Base-by-base conservation (phyloP, 2,888 invertebrate species). In the Ferdinandea cuprea region DNA sequence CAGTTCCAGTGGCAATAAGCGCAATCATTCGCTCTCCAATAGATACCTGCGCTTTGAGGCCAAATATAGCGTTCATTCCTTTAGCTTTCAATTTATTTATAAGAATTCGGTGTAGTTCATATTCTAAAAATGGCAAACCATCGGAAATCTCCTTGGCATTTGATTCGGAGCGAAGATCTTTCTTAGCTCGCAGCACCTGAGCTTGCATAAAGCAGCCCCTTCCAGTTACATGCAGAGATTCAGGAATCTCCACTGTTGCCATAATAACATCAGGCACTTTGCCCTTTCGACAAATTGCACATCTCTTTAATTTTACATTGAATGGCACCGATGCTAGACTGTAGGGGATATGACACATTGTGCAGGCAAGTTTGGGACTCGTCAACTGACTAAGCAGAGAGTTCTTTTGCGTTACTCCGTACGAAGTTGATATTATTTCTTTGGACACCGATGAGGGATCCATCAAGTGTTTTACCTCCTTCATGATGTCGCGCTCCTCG, bases 91-190 rank as follows among this genome's bases (percentile, higher is more conserved):
- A 92, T 89, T 98, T 98, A 88, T 97, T 97, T 1, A 98, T 93
- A 37, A 99, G 91, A 86, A 98, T 93, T 78, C 97, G 94, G 91
- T 99, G 98, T 52, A 99, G 92, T 90, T 99, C 98, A 89, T 98
- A 99, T 90, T 99, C 99, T 66, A 99, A 91, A 92, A 99, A 99
- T 0, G 99, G 99, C 66, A 99, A 92, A 86, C 96, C 96, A 92
- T 99, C 97, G 0, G 98, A 98, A 77, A 99, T 96, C 91, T 99
- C 98, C 86, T 98, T 95, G 3, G 99, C 97, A 86, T 96, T 95
- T 0, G 95, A 92, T 91, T 98, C 98, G 0, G 96, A 95, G 9
- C 95, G 93, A 6, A 95, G 92, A 86, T 96, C 96, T 50, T 95
- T 94, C 86, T 97, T 94, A 0, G 94, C 93, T 48, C 96, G 93